A percentile compares a stretch with the other conserved stretches of the same genome.
phyloP scores from a whole-genome alignment of 2,888 invertebrate genomes.

The Drosophila mimica region DNA sequence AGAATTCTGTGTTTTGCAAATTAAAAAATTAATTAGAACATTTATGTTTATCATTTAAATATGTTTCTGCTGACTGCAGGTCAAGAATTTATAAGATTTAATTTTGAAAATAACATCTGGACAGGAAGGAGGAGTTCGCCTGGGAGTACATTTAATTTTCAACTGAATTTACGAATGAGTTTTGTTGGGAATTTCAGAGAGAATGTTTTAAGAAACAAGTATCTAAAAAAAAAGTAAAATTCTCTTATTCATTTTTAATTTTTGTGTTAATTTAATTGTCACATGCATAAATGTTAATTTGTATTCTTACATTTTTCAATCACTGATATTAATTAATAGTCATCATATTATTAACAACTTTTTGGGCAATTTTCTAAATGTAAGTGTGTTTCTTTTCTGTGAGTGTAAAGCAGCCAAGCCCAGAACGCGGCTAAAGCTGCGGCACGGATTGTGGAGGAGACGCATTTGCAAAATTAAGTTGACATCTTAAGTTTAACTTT shows the following conservation, averaged over 20 bases:
- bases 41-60: background rate
- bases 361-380: background rate
- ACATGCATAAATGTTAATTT: background rate
- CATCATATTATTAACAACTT: background rate
- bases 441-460: background rate
- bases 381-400: background rate
- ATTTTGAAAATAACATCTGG: too few species aligned
- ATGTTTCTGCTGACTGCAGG: background rate
- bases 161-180: background rate
- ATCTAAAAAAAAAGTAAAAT: too few species aligned
- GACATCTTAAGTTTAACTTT: constrained; percentile 75
- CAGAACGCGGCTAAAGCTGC: background rate
- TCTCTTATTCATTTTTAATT: background rate
- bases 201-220: background rate
- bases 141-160: too few species aligned
- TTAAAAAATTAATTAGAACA: background rate
- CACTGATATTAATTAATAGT: background rate
- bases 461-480: constrained; percentile 62
- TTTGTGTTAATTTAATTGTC: background rate
- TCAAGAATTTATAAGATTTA: too few species aligned
- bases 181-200: background rate
- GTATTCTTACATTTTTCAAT: background rate
- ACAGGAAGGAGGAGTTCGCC: too few species aligned
- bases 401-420: background rate
- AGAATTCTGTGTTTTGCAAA: background rate